Percentiles rank a stretch among this genome's conserved stretches.
These are phyloP conservation scores for Setophaga kirtlandii DNA, from an alignment of 2,113 vertebrate species.

Conservation along the genomic window DNA sequence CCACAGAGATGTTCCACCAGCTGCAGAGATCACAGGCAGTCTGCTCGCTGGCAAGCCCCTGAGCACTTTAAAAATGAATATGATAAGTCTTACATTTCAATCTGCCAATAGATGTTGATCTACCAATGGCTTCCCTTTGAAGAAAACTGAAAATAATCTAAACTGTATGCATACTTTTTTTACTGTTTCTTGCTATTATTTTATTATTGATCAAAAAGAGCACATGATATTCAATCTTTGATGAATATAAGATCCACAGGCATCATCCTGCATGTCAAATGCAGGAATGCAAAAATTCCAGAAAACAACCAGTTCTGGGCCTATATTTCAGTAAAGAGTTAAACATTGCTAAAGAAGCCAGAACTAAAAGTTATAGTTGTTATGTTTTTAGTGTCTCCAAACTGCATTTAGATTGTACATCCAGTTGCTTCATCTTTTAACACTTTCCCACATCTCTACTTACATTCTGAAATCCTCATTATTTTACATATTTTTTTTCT, in stretches of 20 bases:
- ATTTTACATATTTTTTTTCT: not conserved
- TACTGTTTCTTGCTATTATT: not conserved
- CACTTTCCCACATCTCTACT: not conserved
- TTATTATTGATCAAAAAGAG: not conserved
- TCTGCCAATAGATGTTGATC: not conserved
- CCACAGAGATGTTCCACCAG: not conserved
- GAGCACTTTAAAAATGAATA: not conserved
- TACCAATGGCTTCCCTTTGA: not conserved
- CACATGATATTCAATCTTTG: not conserved
- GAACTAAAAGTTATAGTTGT: not conserved
- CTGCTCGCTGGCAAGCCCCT: not conserved
- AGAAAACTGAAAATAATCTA: not conserved
- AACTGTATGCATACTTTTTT: rapidly evolving
- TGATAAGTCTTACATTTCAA: not conserved
- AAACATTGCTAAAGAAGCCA: not conserved
- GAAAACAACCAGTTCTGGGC: not conserved
- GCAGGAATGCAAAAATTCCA: not conserved
- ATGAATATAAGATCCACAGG: not conserved
- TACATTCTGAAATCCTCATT: not conserved
- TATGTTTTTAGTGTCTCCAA: not conserved
- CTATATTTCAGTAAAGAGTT: not conserved
- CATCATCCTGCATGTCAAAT: not conserved
- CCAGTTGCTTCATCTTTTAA: not conserved
- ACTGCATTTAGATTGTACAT: not conserved
- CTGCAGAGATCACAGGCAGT: not conserved